Conservation (phyloP, 2,113 vertebrate genomes). For the Pelvicachromis taeniatus region DNA sequence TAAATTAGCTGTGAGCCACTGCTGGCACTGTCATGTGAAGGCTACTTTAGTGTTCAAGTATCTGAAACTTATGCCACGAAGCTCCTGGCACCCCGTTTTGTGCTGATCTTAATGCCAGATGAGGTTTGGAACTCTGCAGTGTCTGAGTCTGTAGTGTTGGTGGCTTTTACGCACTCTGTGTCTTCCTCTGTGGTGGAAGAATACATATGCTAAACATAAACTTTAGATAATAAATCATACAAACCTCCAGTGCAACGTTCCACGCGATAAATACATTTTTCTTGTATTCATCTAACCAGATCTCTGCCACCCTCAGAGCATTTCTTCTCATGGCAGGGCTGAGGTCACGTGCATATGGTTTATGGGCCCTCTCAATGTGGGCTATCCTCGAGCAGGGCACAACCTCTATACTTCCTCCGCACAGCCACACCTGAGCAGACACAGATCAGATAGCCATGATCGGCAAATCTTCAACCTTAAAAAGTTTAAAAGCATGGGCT, state of each 20-base stretch:
- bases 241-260: constrained; percentile 72
- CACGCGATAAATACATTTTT: constrained; percentile 71
- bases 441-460: background rate
- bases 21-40: too few species aligned
- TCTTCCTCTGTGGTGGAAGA: too few species aligned
- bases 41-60: too few species aligned
- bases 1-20: too few species aligned
- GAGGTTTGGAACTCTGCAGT: too few species aligned
- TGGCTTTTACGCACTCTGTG: too few species aligned
- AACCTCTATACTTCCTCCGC: constrained; percentile 76
- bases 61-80: too few species aligned
- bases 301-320: constrained; percentile 70
- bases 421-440: constrained; percentile 71
- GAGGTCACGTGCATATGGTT: constrained; percentile 69
- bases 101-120: too few species aligned
- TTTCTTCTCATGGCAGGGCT: constrained; percentile 54
- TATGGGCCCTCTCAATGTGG: constrained; percentile 75
- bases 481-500: background rate
- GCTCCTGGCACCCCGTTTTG: too few species aligned
- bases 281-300: constrained; percentile 81
- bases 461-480: background rate
- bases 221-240: background rate
- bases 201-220: background rate
- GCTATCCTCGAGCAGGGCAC: constrained; percentile 74
- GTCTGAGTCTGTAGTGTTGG: too few species aligned